Base-by-base conservation (phyloP, 2,113 vertebrate genomes). In the Neodontobutis hainanensis region DNA sequence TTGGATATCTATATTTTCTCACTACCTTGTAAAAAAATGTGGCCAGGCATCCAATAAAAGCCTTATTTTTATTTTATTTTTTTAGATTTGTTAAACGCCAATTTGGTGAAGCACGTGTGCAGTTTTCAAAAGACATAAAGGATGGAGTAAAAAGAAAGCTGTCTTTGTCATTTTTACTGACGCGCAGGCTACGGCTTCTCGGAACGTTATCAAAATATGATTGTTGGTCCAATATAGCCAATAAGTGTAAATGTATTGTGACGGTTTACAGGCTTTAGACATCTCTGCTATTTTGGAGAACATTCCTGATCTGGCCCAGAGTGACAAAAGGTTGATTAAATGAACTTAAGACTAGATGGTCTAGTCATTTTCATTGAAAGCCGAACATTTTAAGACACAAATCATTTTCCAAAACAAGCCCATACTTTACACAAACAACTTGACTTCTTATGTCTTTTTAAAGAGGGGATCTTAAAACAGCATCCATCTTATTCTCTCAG, bases 1-100 rank as follows among this genome's bases (percentile, higher is more conserved):
- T 53, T 40, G 68, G 59, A 75, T 81, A 63, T 45, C 44, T 73
- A 80, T 82, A 48, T 35, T 1, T 40, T 52, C 8, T 74, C 36
- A 12, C 36, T 59, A 61, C 58, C 55, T 57, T 58, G 3, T 27
- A 27, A 27, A 36, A 60, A 70, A 74, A 15, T 32, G 6, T 40
- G 27, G 62, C 44, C 42, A 49, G 60, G 12, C 40, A 63, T 65
- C 10, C 53, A 57, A 65, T 51, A 16, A 4, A 46, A 46, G 44
- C 50, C 34, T 32, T 53, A 40, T 11, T 14, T 38, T 38, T 56
- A 6, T 11, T 61, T 16, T 34, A 56, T 6, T 62, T 52, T 74
- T 56, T 44, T 44, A 12, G 34, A 43, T 64, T 65, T 72, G 38
- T 68, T 42, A 9, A 44, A 45, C 48, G 11, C 15, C 9, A 47